Conservation (phyloP, 2,888 invertebrate genomes). For the Polylopha cassiicola region DNA sequence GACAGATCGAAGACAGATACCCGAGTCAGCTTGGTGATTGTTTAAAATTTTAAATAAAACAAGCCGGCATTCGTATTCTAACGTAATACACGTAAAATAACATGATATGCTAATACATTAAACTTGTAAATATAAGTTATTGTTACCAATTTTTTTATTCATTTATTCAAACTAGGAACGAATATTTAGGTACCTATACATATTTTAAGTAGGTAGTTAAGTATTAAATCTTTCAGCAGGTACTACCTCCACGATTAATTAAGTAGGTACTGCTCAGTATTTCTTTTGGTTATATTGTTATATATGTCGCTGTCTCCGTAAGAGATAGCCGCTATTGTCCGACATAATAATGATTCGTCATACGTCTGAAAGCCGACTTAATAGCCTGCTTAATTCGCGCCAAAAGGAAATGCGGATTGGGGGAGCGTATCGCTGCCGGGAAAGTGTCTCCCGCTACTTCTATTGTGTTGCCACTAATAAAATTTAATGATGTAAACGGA, state of each 20-base stretch:
- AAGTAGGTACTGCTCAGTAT: too few relatives aligned
- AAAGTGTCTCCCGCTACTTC: conserved; percentile 57
- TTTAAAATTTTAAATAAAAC: conserved; percentile 30
- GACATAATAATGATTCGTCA: conserved; percentile 66
- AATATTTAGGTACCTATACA: too few relatives aligned
- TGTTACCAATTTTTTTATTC: too few relatives aligned
- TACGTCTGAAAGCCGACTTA: conserved; percentile 67
- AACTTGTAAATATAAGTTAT: too few relatives aligned
- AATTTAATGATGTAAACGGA: conserved; percentile 77
- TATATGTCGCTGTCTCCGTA: conserved; percentile 50
- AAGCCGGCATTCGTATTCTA: too few relatives aligned
- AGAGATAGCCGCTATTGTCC: conserved; percentile 53
- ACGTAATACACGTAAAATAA: too few relatives aligned
- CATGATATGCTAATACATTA: too few relatives aligned
- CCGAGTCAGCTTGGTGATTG: conserved; percentile 31
- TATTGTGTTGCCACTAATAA: conserved; percentile 73
- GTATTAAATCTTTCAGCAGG: too few relatives aligned
- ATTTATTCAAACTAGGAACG: too few relatives aligned
- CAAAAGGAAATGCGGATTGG: conserved; percentile 71
- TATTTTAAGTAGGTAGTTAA: too few relatives aligned
- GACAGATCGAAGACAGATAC: conserved; percentile 42
- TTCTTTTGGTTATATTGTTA: too few relatives aligned
- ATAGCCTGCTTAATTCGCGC: conserved; percentile 73
- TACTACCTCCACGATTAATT: too few relatives aligned
- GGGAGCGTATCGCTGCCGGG: conserved; percentile 55